These are phyloP conservation scores for Pogonomyrmex barbatus DNA, from an alignment of 1,140 invertebrate genomes.

Conservation along the genomic window DNA sequence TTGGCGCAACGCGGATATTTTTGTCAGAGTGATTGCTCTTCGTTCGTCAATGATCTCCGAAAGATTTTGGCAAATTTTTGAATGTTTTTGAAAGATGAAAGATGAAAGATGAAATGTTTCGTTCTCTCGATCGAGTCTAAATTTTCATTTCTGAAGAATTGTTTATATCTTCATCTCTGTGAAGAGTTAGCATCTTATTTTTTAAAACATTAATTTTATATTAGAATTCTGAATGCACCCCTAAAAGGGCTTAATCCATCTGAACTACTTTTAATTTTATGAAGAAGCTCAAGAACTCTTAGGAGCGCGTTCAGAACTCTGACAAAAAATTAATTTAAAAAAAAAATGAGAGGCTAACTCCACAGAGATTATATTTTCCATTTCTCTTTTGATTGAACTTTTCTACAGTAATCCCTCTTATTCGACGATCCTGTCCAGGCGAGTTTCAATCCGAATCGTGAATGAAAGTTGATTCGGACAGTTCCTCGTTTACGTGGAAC, in stretches of 20 bases:
- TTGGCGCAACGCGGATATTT: slow-evolving; percentile 59
- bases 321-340: too few species aligned
- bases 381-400: background rate
- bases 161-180: background rate
- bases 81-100: background rate
- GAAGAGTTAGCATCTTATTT: too few species aligned
- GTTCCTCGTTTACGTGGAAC: background rate
- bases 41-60: background rate
- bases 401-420: background rate
- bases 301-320: too few species aligned
- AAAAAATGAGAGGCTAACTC: too few species aligned
- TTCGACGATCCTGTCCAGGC: background rate
- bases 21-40: background rate
- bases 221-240: too few species aligned
- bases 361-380: background rate
- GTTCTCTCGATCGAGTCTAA: background rate
- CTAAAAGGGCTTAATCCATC: too few species aligned
- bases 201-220: too few species aligned
- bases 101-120: background rate
- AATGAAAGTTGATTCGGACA: background rate
- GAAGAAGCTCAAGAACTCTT: too few species aligned
- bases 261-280: too few species aligned
- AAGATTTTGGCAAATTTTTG: background rate
- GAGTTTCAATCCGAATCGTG: background rate
- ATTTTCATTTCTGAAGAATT: background rate